Evolutionary conservation across 1,140 invertebrate species (phyloP), one percentile per base, ranked within the genome.

Genomic region (Pomacea maculata): DNA sequence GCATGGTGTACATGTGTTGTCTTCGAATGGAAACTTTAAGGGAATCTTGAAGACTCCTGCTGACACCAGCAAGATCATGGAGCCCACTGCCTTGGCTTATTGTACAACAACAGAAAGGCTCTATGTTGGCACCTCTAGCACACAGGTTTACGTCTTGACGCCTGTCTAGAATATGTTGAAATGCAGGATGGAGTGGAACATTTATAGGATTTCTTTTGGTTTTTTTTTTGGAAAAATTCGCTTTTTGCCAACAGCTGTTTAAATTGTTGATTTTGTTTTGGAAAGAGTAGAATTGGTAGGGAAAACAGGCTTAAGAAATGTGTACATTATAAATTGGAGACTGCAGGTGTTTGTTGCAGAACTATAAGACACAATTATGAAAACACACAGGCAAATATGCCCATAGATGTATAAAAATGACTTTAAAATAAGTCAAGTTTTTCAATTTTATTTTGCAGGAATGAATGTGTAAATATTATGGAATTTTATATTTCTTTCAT

Each of bases 301-400:
- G 80, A 81, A 63, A 75, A 5, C 55, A 25, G 25, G 75, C 15
- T 52, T 61, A 25, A 63, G 75, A 63, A 57, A 63, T 45, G 34
- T n/a, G 17, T 25, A 76, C 25, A 34, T 45, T 63, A 19, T 61
- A 57, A 63, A 29, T 55, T 29, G 19, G 55, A 11, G 63, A 25
- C 25, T 61, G 54, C 34, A 57, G 61, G 10, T 19, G 68, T 87
- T 84, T 87, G 86, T 90, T 89, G 93, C 65, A 92, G 92, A 83
- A 92, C 92, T 45, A 93, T 85, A 83, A 73, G 72, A 73, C 5
- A 52, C 12, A 45, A 54, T 92, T 92, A 9, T 92, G 92, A 75
- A 89, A 82, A 83, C 91, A 92, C 25, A 92, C 72, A 14, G 68
- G 81, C 83, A 92, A 92, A 11, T 87, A 91, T 57, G 91, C 90